Evolutionary conservation across 2,113 vertebrate genomes (phyloP).

Genomic region (Enhydra lutris): DNA sequence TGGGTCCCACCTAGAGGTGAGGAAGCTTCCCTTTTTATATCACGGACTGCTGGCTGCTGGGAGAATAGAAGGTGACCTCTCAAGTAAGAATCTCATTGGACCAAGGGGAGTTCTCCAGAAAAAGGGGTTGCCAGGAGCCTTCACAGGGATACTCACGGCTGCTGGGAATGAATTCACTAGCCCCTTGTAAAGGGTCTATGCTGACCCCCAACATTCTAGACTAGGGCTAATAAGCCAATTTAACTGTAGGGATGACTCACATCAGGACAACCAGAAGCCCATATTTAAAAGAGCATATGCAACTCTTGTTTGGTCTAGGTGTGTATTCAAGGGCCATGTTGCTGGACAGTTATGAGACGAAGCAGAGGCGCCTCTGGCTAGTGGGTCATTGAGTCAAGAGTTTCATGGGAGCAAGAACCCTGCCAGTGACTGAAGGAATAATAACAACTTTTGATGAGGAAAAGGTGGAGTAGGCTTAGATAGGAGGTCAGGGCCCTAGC

Average conservation of each 20-base stretch:
- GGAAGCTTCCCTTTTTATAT: not conserved
- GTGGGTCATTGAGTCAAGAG: not conserved
- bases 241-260: not conserved
- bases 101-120: not conserved
- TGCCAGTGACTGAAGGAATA: not conserved
- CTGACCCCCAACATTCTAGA: not conserved
- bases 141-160: not conserved
- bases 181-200: not conserved
- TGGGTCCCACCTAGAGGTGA: not conserved
- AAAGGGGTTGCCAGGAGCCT: not conserved
- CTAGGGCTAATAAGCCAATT: not conserved
- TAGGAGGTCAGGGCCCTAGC: not conserved
- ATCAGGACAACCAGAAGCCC: not conserved
- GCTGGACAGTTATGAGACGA: not conserved
- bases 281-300: not conserved
- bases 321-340: not conserved
- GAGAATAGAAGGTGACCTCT: not conserved
- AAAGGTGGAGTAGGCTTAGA: not conserved
- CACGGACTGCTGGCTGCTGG: not conserved
- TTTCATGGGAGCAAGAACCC: not conserved
- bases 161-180: not conserved
- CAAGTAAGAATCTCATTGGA: not conserved
- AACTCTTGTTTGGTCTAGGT: not conserved
- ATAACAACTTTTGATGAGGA: not conserved
- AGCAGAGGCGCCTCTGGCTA: not conserved